Percentiles rank a stretch among this genome's conserved stretches.
Evolutionary conservation across 2,113 vertebrate genomes (phyloP).

Genomic region (Tricholaema leucomelas): DNA sequence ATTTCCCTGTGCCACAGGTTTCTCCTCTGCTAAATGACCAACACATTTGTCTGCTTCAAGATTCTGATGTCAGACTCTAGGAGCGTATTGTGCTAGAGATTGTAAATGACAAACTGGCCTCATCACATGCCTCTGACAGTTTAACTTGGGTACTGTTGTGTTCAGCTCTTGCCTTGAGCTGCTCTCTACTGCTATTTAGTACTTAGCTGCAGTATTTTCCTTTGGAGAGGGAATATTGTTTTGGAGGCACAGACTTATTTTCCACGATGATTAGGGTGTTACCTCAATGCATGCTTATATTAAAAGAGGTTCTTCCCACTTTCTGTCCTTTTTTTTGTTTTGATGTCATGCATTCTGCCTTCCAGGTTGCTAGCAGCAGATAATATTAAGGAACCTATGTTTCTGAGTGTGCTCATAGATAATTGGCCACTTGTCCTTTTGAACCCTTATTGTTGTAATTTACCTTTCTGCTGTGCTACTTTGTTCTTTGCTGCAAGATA

Average conservation of each 20-base stretch:
- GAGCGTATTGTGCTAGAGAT: background rate
- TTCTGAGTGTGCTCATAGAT: background rate
- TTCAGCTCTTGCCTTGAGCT: background rate
- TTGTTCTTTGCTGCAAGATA: background rate
- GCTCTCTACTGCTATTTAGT: background rate
- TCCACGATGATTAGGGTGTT: background rate
- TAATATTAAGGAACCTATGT: background rate
- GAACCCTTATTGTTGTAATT: background rate
- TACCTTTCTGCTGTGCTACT: background rate
- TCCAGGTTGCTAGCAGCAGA: background rate
- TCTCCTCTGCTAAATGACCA: background rate
- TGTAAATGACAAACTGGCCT: background rate
- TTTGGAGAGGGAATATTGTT: background rate
- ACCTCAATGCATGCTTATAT: background rate
- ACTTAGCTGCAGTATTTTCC: background rate
- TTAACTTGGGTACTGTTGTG: background rate
- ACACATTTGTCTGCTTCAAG: background rate
- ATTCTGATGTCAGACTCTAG: background rate
- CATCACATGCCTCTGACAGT: background rate
- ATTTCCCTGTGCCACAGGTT: background rate
- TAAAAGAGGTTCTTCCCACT: background rate
- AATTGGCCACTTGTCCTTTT: background rate
- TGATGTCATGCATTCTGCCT: accelerated
- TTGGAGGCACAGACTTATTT: background rate
- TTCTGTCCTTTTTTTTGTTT: background rate